Conservation (phyloP, 2,113 vertebrate genomes). For the Halichoeres trimaculatus region DNA sequence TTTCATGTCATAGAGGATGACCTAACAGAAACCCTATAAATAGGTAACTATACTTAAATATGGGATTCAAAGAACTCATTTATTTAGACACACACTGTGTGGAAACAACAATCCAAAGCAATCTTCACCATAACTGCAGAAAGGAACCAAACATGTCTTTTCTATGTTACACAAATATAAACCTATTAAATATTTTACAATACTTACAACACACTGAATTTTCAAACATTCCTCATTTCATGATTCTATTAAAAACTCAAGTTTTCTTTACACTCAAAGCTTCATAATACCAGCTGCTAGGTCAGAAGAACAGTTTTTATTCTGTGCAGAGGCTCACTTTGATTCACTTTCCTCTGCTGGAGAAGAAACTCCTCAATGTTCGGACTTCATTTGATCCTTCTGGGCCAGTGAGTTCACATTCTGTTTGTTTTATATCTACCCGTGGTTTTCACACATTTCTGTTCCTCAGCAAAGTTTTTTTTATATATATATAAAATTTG, state of each 20-base stretch:
- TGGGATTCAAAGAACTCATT: constrained; percentile 47
- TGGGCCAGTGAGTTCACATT: constrained; percentile 60
- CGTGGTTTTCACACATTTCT: constrained; percentile 8
- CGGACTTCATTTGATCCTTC: constrained; percentile 73
- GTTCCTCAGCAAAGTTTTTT: constrained; percentile 50
- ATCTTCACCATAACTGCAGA: constrained; percentile 50
- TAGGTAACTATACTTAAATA: too few relatives aligned
- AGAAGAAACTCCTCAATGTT: constrained; percentile 39
- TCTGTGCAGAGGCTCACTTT: constrained; percentile 46
- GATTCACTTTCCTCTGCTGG: constrained; percentile 48
- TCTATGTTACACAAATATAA: constrained; percentile 83
- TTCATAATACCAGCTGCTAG: constrained; percentile 63
- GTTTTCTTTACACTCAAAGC: constrained; percentile 57
- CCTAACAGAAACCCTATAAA: too few relatives aligned
- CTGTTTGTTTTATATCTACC: neutral
- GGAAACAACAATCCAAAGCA: constrained; percentile 50
- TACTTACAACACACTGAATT: constrained; percentile 80
- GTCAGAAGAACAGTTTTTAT: constrained; percentile 26
- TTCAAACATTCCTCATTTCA: constrained; percentile 63
- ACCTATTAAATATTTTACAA: constrained; percentile 81
- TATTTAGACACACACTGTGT: constrained; percentile 77
- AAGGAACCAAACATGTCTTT: constrained; percentile 52
- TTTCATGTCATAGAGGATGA: too few relatives aligned
- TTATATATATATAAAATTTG: constrained; percentile 60
- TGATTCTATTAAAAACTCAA: constrained; percentile 48